Evolutionary conservation across 2,888 invertebrate species (phyloP).

Genomic region (Drosophila anomelani): DNA sequence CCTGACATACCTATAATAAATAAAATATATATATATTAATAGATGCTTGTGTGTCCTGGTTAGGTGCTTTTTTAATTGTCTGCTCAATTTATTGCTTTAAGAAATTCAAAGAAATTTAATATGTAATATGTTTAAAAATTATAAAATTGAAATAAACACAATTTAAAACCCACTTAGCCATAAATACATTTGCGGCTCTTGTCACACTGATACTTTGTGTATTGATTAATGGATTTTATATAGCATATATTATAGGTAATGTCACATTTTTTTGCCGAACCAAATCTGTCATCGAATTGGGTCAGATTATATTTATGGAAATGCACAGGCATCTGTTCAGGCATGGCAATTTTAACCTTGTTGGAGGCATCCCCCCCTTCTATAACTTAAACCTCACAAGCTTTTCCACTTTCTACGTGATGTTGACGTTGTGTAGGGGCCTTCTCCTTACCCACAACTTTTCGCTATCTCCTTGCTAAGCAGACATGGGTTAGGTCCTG

Average conservation of each 20-base stretch:
- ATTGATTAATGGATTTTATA: constrained; percentile 5
- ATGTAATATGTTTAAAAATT: too few relatives aligned
- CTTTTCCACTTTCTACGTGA: constrained; percentile 60
- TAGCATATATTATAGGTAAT: background rate
- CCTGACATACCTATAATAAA: background rate
- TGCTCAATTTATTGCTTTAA: background rate
- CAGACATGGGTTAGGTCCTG: constrained; percentile 37
- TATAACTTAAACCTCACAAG: background rate
- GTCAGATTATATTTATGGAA: constrained; percentile 40
- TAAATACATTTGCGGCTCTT: too few relatives aligned
- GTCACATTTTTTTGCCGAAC: background rate
- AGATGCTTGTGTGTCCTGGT: background rate
- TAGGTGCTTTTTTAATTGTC: background rate
- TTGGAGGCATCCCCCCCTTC: background rate
- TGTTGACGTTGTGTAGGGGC: constrained; percentile 18
- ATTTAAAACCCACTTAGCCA: background rate
- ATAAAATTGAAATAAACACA: background rate
- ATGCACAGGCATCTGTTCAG: constrained; percentile 7
- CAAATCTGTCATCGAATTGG: constrained; percentile 19
- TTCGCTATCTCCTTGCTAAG: constrained; percentile 8
- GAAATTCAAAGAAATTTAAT: background rate
- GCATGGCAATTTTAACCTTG: constrained; percentile 1
- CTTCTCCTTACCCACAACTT: constrained; percentile 7
- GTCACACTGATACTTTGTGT: background rate
- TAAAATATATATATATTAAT: background rate